Percentiles rank a stretch among this genome's conserved stretches.
phyloP scores from a whole-genome alignment of 2,888 invertebrate genomes.

The Steromphala cineraria region DNA sequence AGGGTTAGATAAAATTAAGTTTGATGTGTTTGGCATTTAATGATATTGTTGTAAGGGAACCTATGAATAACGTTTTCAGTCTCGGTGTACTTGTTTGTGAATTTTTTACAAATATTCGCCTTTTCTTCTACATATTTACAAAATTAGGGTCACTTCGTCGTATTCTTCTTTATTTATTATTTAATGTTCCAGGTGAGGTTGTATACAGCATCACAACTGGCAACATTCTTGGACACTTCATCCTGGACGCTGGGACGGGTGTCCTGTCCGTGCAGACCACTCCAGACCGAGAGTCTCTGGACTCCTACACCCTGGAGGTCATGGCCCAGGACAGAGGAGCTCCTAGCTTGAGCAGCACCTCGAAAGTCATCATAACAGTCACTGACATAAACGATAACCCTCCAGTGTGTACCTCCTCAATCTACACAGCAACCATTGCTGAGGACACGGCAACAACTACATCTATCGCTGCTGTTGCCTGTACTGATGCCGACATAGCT shows the following conservation, averaged over 20 bases:
- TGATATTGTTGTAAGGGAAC: too few species aligned
- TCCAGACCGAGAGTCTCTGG: slow-evolving; percentile 56
- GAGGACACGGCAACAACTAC: slow-evolving; percentile 47
- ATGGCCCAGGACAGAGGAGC: slow-evolving; percentile 56
- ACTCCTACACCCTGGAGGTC: slow-evolving; percentile 49
- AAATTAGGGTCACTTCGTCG: too few species aligned
- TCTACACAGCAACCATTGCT: slow-evolving; percentile 3
- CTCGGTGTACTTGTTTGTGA: too few species aligned
- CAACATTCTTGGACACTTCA: slow-evolving; percentile 32
- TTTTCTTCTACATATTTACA: not conserved
- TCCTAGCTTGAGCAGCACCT: slow-evolving; percentile 86
- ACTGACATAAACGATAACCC: slow-evolving; percentile 60
- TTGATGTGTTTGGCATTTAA: too few species aligned
- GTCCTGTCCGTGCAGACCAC: slow-evolving; percentile 45
- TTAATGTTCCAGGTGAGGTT: slow-evolving; percentile 8
- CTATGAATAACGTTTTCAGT: too few species aligned
- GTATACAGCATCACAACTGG: not conserved
- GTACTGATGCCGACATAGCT: slow-evolving; percentile 44
- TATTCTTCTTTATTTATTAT: too few species aligned
- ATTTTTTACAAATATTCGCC: too few species aligned
- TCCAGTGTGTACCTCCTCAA: slow-evolving; percentile 48
- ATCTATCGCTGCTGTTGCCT: slow-evolving; percentile 38
- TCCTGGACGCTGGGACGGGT: slow-evolving; percentile 44
- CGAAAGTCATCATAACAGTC: slow-evolving; percentile 77
- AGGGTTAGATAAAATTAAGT: too few species aligned